Evolutionary conservation across 2,888 invertebrate species (phyloP).

Genomic region (Drosophila pseudotalamancana): DNA sequence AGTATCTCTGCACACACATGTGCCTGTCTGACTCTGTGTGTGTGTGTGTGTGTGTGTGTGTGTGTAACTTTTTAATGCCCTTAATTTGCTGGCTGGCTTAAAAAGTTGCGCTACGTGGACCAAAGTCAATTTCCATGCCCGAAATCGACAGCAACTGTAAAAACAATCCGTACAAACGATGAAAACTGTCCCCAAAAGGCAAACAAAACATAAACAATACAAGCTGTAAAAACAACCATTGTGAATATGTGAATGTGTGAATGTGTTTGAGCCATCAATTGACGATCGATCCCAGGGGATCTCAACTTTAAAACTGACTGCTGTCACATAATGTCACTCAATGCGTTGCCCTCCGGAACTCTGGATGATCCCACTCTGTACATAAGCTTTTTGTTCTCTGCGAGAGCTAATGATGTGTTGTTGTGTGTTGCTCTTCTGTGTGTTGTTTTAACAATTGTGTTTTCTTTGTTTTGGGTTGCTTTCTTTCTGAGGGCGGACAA

Average conservation of each 20-base stretch:
- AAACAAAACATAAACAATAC: conserved; percentile 48
- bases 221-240: conserved; percentile 72
- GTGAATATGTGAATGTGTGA: too few species aligned
- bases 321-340: conserved; percentile 3
- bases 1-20: conserved; percentile 25
- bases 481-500: too few species aligned
- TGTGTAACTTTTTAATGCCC: conserved; percentile 74
- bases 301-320: not conserved
- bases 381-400: conserved; percentile 27
- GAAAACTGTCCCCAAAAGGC: conserved; percentile 66
- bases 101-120: conserved; percentile 72
- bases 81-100: conserved; percentile 75
- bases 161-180: conserved; percentile 47
- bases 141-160: conserved; percentile 55
- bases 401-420: conserved; percentile 60
- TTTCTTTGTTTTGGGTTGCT: conserved; percentile 55
- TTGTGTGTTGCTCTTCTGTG: conserved; percentile 7
- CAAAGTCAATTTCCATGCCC: conserved; percentile 57
- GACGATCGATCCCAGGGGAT: conserved; percentile 40
- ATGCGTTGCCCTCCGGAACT: conserved; percentile 2
- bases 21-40: not conserved
- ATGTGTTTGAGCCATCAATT: conserved; percentile 23
- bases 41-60: conserved; percentile 10
- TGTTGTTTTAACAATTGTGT: conserved; percentile 68
- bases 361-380: conserved; percentile 11